Evolutionary conservation across 1,140 invertebrate species (phyloP).

Genomic region (Anoplolepis gracilipes): DNA sequence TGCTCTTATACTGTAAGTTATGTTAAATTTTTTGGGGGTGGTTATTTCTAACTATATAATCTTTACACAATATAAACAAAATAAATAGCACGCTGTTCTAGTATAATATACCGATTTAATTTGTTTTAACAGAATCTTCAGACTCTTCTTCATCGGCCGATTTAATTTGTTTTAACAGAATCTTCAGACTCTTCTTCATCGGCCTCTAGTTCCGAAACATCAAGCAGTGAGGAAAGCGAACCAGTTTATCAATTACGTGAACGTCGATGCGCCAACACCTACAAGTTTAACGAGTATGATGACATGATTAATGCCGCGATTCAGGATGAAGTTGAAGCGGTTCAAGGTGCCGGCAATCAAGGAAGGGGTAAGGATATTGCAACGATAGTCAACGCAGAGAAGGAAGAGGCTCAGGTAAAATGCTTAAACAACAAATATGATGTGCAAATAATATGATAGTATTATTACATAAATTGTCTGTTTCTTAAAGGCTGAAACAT

Average conservation of each 20-base stretch:
- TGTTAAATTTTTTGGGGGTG: no score
- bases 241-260: constrained; percentile 94
- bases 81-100: no score
- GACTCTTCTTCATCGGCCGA: constrained; percentile 72
- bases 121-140: constrained; percentile 73
- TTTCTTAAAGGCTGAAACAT: constrained; percentile 71
- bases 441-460: neutral
- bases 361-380: constrained; percentile 95
- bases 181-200: constrained; percentile 76
- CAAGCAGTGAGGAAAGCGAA: constrained; percentile 88
- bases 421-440: constrained; percentile 40
- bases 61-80: no score
- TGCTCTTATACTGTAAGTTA: no score
- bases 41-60: no score
- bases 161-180: constrained; percentile 66
- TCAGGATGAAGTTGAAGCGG: constrained; percentile 91
- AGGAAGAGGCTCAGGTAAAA: constrained; percentile 88
- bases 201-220: constrained; percentile 83
- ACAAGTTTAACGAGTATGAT: constrained; percentile 96
- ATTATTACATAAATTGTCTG: neutral
- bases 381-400: constrained; percentile 94
- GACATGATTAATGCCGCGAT: constrained; percentile 97
- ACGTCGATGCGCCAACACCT: constrained; percentile 91
- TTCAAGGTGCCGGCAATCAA: constrained; percentile 91
- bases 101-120: neutral